Evolutionary conservation across 2,888 invertebrate species (phyloP).

Genomic region (Atherix ibis): DNA sequence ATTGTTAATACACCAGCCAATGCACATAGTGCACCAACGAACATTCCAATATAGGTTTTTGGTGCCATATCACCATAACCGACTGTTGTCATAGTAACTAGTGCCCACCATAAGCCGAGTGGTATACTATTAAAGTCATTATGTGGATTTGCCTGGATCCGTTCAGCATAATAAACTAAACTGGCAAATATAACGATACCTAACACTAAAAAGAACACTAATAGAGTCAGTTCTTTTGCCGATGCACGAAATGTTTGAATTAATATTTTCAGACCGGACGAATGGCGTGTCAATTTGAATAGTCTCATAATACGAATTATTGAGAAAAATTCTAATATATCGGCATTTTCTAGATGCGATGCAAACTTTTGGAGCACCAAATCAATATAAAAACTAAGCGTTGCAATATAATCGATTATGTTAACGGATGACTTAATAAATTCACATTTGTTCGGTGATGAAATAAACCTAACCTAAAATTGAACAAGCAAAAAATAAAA

Average conservation of each 20-base stretch:
- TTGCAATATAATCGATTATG: conserved; percentile 98
- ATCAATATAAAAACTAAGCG: conserved; percentile 95
- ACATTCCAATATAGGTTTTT: conserved; percentile 97
- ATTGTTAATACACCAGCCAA: conserved; percentile 96
- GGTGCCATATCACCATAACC: conserved; percentile 99
- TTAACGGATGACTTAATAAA: conserved; percentile 95
- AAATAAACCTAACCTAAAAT: conserved; percentile 61
- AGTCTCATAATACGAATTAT: conserved; percentile 96
- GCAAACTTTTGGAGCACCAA: conserved; percentile 78
- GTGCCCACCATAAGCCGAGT: conserved; percentile 94
- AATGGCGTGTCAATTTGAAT: conserved; percentile 92
- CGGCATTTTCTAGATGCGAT: conserved; percentile 82
- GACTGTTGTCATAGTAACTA: conserved; percentile 97
- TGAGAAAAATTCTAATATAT: conserved; percentile 93
- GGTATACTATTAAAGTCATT: conserved; percentile 99
- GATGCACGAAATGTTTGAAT: conserved; percentile 96
- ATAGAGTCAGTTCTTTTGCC: conserved; percentile 86
- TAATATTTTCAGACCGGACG: conserved; percentile 92
- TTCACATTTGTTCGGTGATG: conserved; percentile 84
- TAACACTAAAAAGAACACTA: conserved; percentile 94
- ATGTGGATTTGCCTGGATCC: conserved; percentile 86
- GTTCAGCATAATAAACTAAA: conserved; percentile 94
- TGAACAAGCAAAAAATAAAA: neutral
- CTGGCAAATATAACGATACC: conserved; percentile 98
- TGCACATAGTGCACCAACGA: conserved; percentile 94